These are phyloP conservation scores for Dendrolimus kikuchii DNA, from an alignment of 1,140 invertebrate genomes.

Conservation along the genomic window DNA sequence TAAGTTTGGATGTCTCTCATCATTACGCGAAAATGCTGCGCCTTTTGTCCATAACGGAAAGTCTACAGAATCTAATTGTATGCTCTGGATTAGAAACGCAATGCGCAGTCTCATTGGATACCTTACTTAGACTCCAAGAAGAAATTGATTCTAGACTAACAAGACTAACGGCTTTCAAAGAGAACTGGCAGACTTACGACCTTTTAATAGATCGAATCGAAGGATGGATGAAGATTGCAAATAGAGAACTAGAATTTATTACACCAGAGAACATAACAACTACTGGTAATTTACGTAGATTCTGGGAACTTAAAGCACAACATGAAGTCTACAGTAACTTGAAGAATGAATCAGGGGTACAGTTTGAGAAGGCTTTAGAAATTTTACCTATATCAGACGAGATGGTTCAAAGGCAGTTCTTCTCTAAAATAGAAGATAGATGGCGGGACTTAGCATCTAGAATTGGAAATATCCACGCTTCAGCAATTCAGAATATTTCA, in stretches of 20 bases:
- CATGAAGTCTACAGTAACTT: constrained; percentile 89
- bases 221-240: constrained; percentile 81
- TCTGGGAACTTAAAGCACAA: constrained; percentile 91
- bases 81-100: constrained; percentile 81
- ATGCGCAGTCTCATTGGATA: constrained; percentile 79
- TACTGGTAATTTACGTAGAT: constrained; percentile 82
- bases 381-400: constrained; percentile 86
- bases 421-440: constrained; percentile 81
- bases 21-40: constrained; percentile 84
- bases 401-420: constrained; percentile 83
- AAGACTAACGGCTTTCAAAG: constrained; percentile 80
- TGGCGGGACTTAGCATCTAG: constrained; percentile 79
- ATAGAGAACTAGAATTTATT: constrained; percentile 75
- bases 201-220: constrained; percentile 80
- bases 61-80: constrained; percentile 80
- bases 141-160: constrained; percentile 81
- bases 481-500: constrained; percentile 78
- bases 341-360: constrained; percentile 78
- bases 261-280: constrained; percentile 72
- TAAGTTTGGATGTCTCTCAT: constrained; percentile 82
- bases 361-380: constrained; percentile 83
- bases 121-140: constrained; percentile 80
- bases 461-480: constrained; percentile 78
- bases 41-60: constrained; percentile 79
- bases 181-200: constrained; percentile 83